A percentile compares a stretch with the other conserved stretches of the same genome.
These are phyloP conservation scores for Acanthurus leucopareius DNA, from an alignment of 2,797 vertebrate genomes.

Conservation along the genomic window DNA sequence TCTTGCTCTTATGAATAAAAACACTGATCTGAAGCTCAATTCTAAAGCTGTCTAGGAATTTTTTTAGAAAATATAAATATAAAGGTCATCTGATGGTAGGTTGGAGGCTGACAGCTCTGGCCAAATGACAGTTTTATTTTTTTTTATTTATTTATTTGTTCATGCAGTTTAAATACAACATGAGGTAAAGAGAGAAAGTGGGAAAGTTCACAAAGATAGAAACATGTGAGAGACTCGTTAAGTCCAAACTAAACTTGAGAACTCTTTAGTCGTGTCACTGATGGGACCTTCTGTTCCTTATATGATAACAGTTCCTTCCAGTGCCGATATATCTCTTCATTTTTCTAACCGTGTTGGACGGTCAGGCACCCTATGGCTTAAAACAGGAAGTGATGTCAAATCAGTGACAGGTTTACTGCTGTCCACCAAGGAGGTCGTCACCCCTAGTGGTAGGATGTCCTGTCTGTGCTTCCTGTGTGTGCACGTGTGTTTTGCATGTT, in stretches of 20 bases:
- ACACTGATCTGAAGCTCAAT: too few species aligned
- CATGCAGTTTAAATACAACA: neutral
- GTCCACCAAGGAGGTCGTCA: slow-evolving; percentile 27
- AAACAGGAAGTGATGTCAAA: slow-evolving; percentile 52
- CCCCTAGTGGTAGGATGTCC: slow-evolving; percentile 50
- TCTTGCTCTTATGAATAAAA: too few species aligned
- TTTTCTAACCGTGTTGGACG: slow-evolving; percentile 1
- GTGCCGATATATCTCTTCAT: slow-evolving; percentile 13
- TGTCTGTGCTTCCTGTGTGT: slow-evolving; percentile 42
- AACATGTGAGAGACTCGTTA: neutral
- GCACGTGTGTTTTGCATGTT: neutral
- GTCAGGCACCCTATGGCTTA: neutral
- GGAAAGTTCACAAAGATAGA: neutral
- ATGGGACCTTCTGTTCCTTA: slow-evolving; percentile 7
- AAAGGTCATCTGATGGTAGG: too few species aligned
- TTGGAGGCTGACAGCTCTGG: neutral
- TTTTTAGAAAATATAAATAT: too few species aligned
- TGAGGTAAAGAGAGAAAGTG: neutral
- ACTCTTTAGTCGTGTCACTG: neutral
- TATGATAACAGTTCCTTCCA: slow-evolving; percentile 26
- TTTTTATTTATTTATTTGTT: neutral
- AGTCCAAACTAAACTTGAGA: neutral
- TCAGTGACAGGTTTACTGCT: slow-evolving; percentile 4
- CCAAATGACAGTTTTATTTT: neutral
- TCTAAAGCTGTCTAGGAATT: too few species aligned